Percentiles rank a stretch among this genome's conserved stretches.
These are phyloP conservation scores for Microcebus griseorufus DNA, from an alignment of 2,113 vertebrate genomes.

Conservation along the genomic window DNA sequence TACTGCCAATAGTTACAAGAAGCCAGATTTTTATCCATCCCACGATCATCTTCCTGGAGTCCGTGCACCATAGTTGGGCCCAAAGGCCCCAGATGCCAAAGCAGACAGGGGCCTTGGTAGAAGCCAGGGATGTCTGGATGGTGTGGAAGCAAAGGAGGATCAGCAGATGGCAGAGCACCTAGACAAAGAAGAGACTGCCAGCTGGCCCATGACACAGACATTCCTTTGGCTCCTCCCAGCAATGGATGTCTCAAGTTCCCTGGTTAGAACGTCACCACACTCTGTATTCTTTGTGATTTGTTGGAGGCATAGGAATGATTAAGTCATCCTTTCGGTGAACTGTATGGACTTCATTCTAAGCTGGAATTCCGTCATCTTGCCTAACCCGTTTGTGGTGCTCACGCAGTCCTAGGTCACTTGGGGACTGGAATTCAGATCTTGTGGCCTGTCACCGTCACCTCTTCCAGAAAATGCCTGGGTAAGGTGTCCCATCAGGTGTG, in stretches of 20 bases:
- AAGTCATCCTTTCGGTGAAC: background rate
- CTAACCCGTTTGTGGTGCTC: background rate
- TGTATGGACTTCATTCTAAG: background rate
- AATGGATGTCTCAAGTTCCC: background rate
- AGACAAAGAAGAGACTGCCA: background rate
- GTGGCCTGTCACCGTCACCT: fast-evolving
- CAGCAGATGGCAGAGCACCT: background rate
- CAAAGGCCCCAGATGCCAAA: background rate
- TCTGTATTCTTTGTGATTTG: background rate
- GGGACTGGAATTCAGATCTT: too few relatives aligned
- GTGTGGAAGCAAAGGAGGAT: background rate
- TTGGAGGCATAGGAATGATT: background rate
- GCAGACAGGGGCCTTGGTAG: background rate
- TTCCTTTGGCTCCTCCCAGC: background rate
- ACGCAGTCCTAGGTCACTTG: background rate
- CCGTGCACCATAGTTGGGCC: background rate
- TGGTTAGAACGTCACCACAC: background rate
- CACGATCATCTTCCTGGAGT: background rate
- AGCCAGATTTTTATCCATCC: background rate
- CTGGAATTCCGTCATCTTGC: background rate
- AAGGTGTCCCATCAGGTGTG: background rate
- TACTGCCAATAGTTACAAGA: background rate
- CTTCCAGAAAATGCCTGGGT: too few relatives aligned
- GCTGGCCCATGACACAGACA: background rate
- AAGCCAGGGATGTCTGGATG: background rate